These are phyloP conservation scores for Chesias legatella DNA, from an alignment of 2,888 invertebrate species.

Conservation along the genomic window DNA sequence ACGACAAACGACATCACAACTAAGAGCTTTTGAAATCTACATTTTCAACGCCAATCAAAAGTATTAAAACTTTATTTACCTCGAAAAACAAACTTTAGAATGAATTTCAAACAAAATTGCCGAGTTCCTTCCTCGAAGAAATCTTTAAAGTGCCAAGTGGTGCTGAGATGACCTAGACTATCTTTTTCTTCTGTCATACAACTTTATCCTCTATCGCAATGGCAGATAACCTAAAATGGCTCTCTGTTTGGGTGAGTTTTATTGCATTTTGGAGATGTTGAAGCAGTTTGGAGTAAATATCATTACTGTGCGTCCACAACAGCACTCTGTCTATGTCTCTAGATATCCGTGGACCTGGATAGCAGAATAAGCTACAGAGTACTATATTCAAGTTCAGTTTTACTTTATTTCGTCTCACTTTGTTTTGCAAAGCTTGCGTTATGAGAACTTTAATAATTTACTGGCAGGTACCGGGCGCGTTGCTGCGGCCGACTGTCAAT, in stretches of 20 bases:
- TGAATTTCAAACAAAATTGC: conserved; percentile 68
- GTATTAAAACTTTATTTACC: conserved; percentile 54
- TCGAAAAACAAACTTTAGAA: conserved; percentile 52
- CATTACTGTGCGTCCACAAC: conserved; percentile 67
- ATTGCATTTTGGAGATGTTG: conserved; percentile 31
- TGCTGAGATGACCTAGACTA: conserved; percentile 42
- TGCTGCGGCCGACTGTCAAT: no score
- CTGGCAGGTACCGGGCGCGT: no score
- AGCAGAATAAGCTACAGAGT: no score
- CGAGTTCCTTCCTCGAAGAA: conserved; percentile 55
- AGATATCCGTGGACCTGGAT: conserved; percentile 64
- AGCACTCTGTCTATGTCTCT: conserved; percentile 48
- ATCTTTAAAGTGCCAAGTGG: conserved; percentile 50
- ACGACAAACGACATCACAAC: conserved; percentile 25
- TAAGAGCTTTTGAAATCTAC: conserved; percentile 28
- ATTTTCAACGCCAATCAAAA: conserved; percentile 45
- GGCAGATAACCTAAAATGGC: conserved; percentile 15
- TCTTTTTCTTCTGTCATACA: not conserved
- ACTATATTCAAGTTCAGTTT: no score
- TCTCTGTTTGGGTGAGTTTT: conserved; percentile 17
- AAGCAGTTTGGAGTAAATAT: conserved; percentile 57
- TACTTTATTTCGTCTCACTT: no score
- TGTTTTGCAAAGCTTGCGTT: no score
- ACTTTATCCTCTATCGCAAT: conserved; percentile 18
- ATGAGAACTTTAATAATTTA: no score